Base-by-base conservation (phyloP, 1,140 invertebrate species). In the Pseudomyrmex gracilis region DNA sequence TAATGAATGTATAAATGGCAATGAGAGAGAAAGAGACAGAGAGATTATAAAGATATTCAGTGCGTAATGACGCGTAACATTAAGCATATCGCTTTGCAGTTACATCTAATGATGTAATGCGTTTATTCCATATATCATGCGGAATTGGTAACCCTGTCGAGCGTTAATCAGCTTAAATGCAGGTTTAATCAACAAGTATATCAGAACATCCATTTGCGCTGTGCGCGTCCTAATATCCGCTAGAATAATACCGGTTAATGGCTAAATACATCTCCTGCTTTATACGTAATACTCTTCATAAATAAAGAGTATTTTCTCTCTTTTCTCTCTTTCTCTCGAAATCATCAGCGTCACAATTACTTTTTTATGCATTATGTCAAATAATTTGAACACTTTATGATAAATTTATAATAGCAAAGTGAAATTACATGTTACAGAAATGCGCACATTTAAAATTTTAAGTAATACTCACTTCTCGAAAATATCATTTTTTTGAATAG, bases 181-280 rank as follows among this genome's bases (percentile, higher is more conserved):
- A 76, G 63, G n/a, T 53, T 76, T 76, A 76, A 76, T 76, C 73
- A 64, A 76, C 73, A 76, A 76, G 47, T 53, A 17, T 66, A 76
- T 76, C 60, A 64, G 24, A 66, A 64, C 61, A 55, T 20, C 73
- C 47, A 76, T 76, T 76, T 76, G 58, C 47, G 60, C 15, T 9
- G 73, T 9, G 73, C 60, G 73, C 60, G 15, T 45, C 47, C 60
- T 64, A 64, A 53, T 76, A 64, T 64, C 66, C 57, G 66, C 1
- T n/a, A 53, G 51, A 53, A 71, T 70, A 67, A 58, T 60, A 53
- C 10, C 53, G 53, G 63, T 17, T 80, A 80, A 80, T 80, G 43
- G 76, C 51, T 51, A 20, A 51, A 15, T 43, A n/a, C 47, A 45
- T 76, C 47, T 64, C 20, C 24, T 24, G 71, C 43, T 73, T 47